phyloP scores from a whole-genome alignment of 2,888 invertebrate species.

The Hirtodrosophila cameraria region DNA sequence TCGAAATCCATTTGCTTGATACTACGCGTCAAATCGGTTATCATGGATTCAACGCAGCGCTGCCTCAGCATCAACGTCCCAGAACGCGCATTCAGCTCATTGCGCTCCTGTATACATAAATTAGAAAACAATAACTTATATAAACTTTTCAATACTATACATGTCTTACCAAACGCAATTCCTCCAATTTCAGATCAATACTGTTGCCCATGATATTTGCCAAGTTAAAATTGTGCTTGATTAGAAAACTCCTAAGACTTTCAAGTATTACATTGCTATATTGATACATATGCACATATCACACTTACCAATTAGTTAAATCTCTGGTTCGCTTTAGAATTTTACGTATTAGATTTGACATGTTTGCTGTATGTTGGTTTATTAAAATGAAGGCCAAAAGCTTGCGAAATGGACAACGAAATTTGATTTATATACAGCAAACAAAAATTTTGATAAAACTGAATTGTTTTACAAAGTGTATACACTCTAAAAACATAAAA shows the following conservation, averaged over 20 bases:
- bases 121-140: neutral
- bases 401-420: no score
- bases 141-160: neutral
- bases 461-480: constrained; percentile 8
- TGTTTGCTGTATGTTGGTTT: no score
- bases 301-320: constrained; percentile 26
- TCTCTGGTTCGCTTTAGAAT: constrained; percentile 30
- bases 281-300: neutral
- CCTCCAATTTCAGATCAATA: constrained; percentile 39
- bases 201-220: constrained; percentile 17
- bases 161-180: constrained; percentile 23
- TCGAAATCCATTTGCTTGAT: constrained; percentile 62
- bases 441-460: constrained; percentile 4
- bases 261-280: neutral
- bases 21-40: constrained; percentile 59
- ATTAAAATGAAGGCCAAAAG: no score
- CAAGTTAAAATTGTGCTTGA: constrained; percentile 41
- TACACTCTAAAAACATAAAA: neutral
- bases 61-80: constrained; percentile 33
- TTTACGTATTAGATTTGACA: constrained; percentile 42
- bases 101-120: constrained; percentile 46
- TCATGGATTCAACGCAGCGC: constrained; percentile 33
- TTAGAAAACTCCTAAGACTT: constrained; percentile 32
- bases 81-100: constrained; percentile 13
- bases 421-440: neutral